Evolutionary conservation across 2,888 invertebrate species (phyloP), one percentile per base, ranked within the genome.

Genomic region (Caprella mutica): DNA sequence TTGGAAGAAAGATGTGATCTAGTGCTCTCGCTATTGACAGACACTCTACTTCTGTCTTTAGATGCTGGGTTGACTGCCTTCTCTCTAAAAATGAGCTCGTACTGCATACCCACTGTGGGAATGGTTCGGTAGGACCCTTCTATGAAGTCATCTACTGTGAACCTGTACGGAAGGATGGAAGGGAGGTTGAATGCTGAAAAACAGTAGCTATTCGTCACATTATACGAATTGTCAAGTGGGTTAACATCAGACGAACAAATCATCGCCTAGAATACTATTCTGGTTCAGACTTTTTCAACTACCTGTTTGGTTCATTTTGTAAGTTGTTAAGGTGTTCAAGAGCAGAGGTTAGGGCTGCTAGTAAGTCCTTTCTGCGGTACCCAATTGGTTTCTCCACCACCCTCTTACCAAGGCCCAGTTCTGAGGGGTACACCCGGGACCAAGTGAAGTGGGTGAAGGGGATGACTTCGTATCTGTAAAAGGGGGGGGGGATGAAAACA

Each of bases 321-420:
- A 48, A 40, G 24, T 21, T 55, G 61, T 75, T 75, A 26, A 85
- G 72, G 17, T 77, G 75, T 50, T 82, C 82, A 38, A 84, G 71
- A 1, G 81, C 82, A 67, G 80, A 80, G 67, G 78, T 76, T 21
- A 85, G 72, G 0, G 81, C 80, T 68, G 84, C 84, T 44, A 81
- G 70, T 5, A 85, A 74, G 69, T 85, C 85, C 69, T 81, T 83
- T 33, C 83, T 75, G 68, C 82, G 81, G 69, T 80, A 83, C 1
- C 85, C 85, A 54, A 85, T 84, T 2, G 85, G 85, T 69, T 84
- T 84, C 69, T 85, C 85, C 6, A 85, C 84, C 5, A 85, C 85
- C 9, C 85, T 74, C 69, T 84, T 84, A 1, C 84, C 85, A 46
- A 85, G 74, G 1, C 84, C 84, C 58, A 85, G 75, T 58, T 85